Evolutionary conservation across 2,797 vertebrate species (phyloP).

Genomic region (Gephyroberyx darwinii): DNA sequence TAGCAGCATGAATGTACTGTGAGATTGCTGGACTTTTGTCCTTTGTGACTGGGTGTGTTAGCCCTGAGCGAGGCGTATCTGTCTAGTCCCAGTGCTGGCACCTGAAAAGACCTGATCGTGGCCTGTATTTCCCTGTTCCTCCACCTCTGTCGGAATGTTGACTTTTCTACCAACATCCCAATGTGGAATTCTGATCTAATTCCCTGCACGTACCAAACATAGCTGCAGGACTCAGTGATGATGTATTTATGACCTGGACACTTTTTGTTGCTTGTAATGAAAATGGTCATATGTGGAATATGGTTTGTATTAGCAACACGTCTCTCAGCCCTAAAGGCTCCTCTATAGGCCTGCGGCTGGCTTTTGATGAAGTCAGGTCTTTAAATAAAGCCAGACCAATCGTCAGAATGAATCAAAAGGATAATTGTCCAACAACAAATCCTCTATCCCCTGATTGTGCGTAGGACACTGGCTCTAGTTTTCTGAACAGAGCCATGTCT

Average conservation of each 20-base stretch:
- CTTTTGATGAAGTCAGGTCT: conserved; percentile 25
- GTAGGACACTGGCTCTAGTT: conserved; percentile 37
- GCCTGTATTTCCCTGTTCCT: conserved; percentile 42
- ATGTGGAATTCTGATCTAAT: conserved; percentile 81
- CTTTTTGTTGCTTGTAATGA: conserved; percentile 55
- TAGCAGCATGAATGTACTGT: neutral
- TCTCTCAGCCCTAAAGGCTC: conserved; percentile 23
- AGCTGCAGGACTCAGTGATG: conserved; percentile 63
- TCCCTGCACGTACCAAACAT: conserved; percentile 68
- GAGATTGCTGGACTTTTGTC: conserved; percentile 7
- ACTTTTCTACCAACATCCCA: conserved; percentile 79
- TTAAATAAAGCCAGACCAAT: conserved; percentile 44
- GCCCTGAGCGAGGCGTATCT: conserved; percentile 26
- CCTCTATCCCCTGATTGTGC: conserved; percentile 48
- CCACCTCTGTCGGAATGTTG: conserved; percentile 72
- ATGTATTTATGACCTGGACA: conserved; percentile 73
- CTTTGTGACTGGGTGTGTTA: conserved; percentile 42
- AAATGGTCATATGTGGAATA: conserved; percentile 62
- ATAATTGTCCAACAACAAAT: conserved; percentile 47
- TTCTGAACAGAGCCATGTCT: conserved; percentile 55
- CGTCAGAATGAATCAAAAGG: conserved; percentile 57
- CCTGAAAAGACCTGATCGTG: conserved; percentile 61
- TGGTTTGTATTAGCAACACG: conserved; percentile 68
- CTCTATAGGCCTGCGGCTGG: conserved; percentile 18
- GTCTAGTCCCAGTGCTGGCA: conserved; percentile 29